These are phyloP conservation scores for Argyresthia goedartella DNA, from an alignment of 2,888 invertebrate genomes.

Conservation along the genomic window DNA sequence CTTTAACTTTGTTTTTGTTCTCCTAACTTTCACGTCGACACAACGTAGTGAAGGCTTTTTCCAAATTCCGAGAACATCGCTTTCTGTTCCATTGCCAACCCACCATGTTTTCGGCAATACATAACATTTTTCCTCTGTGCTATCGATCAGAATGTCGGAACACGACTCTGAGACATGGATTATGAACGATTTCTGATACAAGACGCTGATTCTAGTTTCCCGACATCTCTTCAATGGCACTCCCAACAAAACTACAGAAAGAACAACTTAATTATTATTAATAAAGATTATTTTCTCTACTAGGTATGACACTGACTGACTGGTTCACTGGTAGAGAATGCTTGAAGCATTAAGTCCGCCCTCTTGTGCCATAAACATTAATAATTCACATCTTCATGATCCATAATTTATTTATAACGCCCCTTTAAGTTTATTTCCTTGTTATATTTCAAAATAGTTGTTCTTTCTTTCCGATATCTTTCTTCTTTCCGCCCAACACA, in stretches of 20 bases:
- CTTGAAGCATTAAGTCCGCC: neutral
- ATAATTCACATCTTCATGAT: neutral
- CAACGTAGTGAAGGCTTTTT: conserved; percentile 21
- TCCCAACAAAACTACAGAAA: conserved; percentile 10
- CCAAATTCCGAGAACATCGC: conserved; percentile 46
- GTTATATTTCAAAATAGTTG: conserved; percentile 21
- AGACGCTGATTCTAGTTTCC: neutral
- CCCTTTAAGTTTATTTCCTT: neutral
- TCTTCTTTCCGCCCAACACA: conserved; percentile 31
- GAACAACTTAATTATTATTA: conserved; percentile 17
- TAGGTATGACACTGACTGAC: neutral
- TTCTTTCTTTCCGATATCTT: conserved; percentile 24
- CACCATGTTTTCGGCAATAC: conserved; percentile 56
- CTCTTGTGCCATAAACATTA: neutral
- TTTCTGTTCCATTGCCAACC: conserved; percentile 23
- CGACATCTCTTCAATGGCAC: neutral
- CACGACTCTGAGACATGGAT: no score
- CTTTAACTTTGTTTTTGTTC: conserved; percentile 26
- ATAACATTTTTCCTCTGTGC: conserved; percentile 20
- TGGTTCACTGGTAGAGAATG: no score
- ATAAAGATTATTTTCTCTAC: conserved; percentile 1
- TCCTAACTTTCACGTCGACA: conserved; percentile 16
- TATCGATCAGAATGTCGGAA: neutral
- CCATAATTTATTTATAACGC: neutral
- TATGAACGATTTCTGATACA: neutral